These are phyloP conservation scores for Autographa pulchrina DNA, from an alignment of 2,888 invertebrate genomes.

Conservation along the genomic window DNA sequence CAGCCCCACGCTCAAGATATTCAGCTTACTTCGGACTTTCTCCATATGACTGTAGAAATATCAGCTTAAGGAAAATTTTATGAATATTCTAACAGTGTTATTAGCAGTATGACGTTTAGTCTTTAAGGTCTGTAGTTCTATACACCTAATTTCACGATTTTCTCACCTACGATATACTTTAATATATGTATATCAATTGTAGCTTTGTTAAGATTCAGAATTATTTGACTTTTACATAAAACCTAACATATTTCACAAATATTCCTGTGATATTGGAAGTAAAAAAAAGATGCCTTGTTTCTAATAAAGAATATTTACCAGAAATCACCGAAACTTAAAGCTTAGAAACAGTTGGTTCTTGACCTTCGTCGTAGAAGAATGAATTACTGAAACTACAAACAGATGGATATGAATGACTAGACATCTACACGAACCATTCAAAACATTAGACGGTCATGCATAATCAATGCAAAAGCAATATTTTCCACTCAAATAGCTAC, in stretches of 20 bases:
- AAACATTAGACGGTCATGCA: constrained; percentile 72
- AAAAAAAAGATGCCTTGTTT: too few species aligned
- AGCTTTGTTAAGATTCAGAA: too few species aligned
- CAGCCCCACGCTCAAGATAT: constrained; percentile 29
- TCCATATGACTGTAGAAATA: constrained; percentile 37
- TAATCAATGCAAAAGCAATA: constrained; percentile 82
- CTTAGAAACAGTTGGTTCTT: background rate
- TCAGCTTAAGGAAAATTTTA: background rate
- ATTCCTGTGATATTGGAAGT: too few species aligned
- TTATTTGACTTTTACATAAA: too few species aligned
- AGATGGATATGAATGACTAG: constrained; percentile 63
- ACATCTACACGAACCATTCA: constrained; percentile 59
- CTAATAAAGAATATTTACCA: too few species aligned
- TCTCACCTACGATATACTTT: too few species aligned
- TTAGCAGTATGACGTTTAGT: background rate
- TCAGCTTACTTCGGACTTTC: constrained; percentile 38
- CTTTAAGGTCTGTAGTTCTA: too few species aligned
- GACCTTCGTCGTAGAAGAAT: constrained; percentile 5
- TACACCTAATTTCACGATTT: too few species aligned
- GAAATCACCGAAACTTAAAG: too few species aligned
- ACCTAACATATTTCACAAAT: too few species aligned
- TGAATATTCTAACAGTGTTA: background rate
- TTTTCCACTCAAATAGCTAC: constrained; percentile 82
- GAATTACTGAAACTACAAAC: constrained; percentile 26
- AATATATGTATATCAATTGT: too few species aligned